phyloP scores from a whole-genome alignment of 1,140 invertebrate species.

The Drosophila subpulchrella region DNA sequence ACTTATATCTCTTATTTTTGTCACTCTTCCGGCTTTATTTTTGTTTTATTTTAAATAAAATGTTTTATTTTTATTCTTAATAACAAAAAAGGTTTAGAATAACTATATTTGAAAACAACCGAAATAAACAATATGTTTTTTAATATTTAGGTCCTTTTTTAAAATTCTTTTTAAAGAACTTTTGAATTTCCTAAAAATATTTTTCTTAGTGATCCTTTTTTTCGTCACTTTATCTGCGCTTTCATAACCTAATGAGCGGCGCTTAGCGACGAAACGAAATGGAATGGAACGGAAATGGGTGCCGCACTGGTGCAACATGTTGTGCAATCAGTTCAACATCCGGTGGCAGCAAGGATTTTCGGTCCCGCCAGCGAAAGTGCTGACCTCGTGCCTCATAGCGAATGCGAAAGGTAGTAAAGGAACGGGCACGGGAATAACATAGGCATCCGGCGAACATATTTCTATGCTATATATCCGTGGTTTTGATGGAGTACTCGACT shows the following conservation, averaged over 20 bases:
- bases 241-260: slow-evolving; percentile 75
- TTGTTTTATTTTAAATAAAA: too few species aligned
- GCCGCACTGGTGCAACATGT: slow-evolving; percentile 41
- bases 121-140: too few species aligned
- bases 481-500: slow-evolving; percentile 38
- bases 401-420: slow-evolving; percentile 60
- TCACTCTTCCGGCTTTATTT: too few species aligned
- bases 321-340: slow-evolving; percentile 71
- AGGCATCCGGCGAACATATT: slow-evolving; percentile 40
- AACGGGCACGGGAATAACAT: slow-evolving; percentile 20
- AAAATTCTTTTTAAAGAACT: too few species aligned
- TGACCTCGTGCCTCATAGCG: slow-evolving; percentile 58
- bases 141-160: too few species aligned
- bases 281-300: slow-evolving; percentile 57
- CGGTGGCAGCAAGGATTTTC: slow-evolving; percentile 51
- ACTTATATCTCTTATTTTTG: too few species aligned
- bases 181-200: neutral
- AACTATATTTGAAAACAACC: too few species aligned
- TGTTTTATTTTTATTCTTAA: too few species aligned
- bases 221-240: slow-evolving; percentile 3
- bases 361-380: slow-evolving; percentile 26
- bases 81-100: too few species aligned
- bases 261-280: slow-evolving; percentile 37
- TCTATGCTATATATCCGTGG: slow-evolving; percentile 23
- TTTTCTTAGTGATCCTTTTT: neutral